phyloP scores from a whole-genome alignment of 1,140 invertebrate genomes.

The Bacillus rossius region DNA sequence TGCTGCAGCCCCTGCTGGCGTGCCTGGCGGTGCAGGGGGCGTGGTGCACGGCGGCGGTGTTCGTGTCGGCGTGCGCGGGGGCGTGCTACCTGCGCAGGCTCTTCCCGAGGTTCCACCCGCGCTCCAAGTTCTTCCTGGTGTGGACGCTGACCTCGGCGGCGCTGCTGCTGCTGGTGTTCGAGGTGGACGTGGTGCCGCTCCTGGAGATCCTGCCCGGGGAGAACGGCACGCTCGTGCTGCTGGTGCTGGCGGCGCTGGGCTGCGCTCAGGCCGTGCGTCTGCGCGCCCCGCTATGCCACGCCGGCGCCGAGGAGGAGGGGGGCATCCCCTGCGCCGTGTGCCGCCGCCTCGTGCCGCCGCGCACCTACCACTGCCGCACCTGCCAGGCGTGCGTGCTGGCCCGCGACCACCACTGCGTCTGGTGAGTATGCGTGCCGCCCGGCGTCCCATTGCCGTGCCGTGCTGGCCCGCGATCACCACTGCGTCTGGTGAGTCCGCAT shows the following conservation, averaged over 20 bases:
- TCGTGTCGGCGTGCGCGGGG: conserved; percentile 53
- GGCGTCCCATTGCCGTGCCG: too few species aligned
- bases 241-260: conserved; percentile 49
- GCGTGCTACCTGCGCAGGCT: conserved; percentile 51
- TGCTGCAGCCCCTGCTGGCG: conserved; percentile 54
- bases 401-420: conserved; percentile 46
- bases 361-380: conserved; percentile 35
- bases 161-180: conserved; percentile 47
- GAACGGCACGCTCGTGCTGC: conserved; percentile 53
- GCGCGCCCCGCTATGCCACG: conserved; percentile 44
- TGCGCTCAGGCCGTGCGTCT: conserved; percentile 55
- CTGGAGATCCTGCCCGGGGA: conserved; percentile 58
- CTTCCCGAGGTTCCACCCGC: neutral
- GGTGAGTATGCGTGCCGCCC: too few species aligned
- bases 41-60: conserved; percentile 51
- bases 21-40: conserved; percentile 52
- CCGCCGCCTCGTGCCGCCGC: conserved; percentile 24
- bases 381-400: conserved; percentile 43
- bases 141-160: conserved; percentile 49
- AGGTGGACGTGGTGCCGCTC: conserved; percentile 13
- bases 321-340: conserved; percentile 26
- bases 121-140: conserved; percentile 17
- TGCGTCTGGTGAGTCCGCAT: conserved; percentile 44
- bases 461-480: conserved; percentile 34
- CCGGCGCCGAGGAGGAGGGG: conserved; percentile 36